phyloP scores from a whole-genome alignment of 2,113 vertebrate genomes.

The Saguinus midas region DNA sequence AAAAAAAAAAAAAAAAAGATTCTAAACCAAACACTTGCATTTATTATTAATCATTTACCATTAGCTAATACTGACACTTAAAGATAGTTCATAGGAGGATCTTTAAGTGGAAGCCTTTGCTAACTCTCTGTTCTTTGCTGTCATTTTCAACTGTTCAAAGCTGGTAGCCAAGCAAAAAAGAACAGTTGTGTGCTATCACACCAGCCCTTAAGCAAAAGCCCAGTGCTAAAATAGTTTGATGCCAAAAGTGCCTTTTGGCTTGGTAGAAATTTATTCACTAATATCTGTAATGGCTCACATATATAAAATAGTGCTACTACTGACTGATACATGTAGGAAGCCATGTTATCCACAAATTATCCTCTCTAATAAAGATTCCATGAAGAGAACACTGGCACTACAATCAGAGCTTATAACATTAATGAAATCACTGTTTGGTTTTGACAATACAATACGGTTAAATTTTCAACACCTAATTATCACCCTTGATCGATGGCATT shows the following conservation, averaged over 20 bases:
- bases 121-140: not conserved
- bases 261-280: not conserved
- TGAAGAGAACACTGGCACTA: not conserved
- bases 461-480: constrained; percentile 81
- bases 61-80: not conserved
- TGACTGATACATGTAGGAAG: not conserved
- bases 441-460: constrained; percentile 66
- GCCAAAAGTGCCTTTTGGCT: not conserved
- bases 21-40: not conserved
- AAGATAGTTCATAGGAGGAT: not conserved
- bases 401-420: constrained; percentile 33
- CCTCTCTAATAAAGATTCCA: not conserved
- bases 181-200: fast-evolving
- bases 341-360: not conserved
- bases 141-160: not conserved
- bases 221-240: not conserved
- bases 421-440: constrained; percentile 44
- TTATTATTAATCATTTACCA: not conserved
- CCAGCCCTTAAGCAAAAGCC: not conserved
- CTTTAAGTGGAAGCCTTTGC: not conserved
- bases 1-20: not conserved
- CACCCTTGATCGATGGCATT: constrained; percentile 71
- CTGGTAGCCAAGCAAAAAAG: not conserved
- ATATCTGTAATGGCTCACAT: not conserved
- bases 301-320: not conserved